phyloP scores from a whole-genome alignment of 2,113 vertebrate species.

The Baryphthengus martii region DNA sequence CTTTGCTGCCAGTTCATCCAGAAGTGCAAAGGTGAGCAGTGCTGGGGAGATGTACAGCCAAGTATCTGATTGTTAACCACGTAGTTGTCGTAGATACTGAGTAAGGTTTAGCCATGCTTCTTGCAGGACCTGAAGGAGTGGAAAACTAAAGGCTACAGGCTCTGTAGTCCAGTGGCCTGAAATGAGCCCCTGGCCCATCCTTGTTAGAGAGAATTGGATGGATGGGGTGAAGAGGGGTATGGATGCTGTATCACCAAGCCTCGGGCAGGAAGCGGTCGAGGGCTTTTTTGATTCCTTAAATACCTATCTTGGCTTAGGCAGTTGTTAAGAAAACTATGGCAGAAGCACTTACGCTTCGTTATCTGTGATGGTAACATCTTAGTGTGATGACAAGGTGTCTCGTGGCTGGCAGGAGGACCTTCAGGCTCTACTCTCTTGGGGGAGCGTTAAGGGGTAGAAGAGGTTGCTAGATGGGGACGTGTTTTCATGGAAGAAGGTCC shows the following conservation, averaged over 20 bases:
- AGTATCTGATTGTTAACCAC: not conserved
- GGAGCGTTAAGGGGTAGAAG: not conserved
- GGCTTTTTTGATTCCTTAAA: not conserved
- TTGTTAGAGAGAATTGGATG: not conserved
- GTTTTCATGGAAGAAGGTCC: not conserved
- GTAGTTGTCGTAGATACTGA: not conserved
- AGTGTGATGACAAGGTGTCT: not conserved
- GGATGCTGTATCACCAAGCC: rapidly evolving
- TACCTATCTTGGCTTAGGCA: not conserved
- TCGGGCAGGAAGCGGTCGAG: not conserved
- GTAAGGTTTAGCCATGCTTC: not conserved
- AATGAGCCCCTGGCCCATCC: not conserved
- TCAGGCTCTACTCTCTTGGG: not conserved
- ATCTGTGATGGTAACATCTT: not conserved
- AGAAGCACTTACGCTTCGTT: not conserved
- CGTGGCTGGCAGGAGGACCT: not conserved
- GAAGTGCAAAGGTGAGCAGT: not conserved
- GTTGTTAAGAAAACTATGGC: not conserved
- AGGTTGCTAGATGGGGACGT: not conserved
- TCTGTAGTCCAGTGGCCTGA: not conserved
- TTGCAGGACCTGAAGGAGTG: not conserved
- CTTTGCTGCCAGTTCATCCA: not conserved
- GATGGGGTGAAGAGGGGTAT: not conserved
- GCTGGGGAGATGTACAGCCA: not conserved
- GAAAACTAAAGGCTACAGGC: not conserved